Evolutionary conservation across 1,140 invertebrate species (phyloP).

Genomic region (Archegozetes longisetosus): DNA sequence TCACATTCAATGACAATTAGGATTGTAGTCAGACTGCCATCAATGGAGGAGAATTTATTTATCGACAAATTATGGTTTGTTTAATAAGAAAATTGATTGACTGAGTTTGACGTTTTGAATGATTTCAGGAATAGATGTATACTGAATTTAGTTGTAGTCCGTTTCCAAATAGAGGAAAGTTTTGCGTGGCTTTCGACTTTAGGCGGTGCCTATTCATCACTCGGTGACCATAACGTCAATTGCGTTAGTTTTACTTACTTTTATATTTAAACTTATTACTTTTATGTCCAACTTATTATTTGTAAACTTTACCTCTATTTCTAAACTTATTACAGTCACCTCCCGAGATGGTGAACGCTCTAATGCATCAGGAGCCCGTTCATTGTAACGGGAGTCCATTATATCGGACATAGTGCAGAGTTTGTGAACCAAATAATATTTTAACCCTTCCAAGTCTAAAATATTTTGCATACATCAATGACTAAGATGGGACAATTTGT

Average conservation of each 20-base stretch:
- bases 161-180: slow-evolving; percentile 56
- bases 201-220: slow-evolving; percentile 79
- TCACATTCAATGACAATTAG: neutral
- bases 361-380: no score
- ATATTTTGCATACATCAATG: no score
- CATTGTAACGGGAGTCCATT: no score
- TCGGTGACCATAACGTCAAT: slow-evolving; percentile 62
- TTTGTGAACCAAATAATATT: no score
- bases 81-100: neutral
- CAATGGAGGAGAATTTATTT: neutral
- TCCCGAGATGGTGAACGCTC: neutral
- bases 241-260: slow-evolving; percentile 44
- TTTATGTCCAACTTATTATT: neutral
- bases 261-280: neutral
- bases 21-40: neutral
- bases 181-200: slow-evolving; percentile 91
- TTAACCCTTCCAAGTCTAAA: no score
- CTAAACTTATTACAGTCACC: neutral
- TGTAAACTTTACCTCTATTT: neutral
- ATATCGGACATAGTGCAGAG: no score
- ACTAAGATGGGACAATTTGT: no score
- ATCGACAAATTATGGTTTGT: slow-evolving; percentile 2
- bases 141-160: slow-evolving; percentile 23
- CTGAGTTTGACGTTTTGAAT: slow-evolving; percentile 3
- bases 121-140: slow-evolving; percentile 27